Percentiles rank a stretch among this genome's conserved stretches.
phyloP scores from a whole-genome alignment of 2,888 invertebrate genomes.

The Steinernema hermaphroditum region DNA sequence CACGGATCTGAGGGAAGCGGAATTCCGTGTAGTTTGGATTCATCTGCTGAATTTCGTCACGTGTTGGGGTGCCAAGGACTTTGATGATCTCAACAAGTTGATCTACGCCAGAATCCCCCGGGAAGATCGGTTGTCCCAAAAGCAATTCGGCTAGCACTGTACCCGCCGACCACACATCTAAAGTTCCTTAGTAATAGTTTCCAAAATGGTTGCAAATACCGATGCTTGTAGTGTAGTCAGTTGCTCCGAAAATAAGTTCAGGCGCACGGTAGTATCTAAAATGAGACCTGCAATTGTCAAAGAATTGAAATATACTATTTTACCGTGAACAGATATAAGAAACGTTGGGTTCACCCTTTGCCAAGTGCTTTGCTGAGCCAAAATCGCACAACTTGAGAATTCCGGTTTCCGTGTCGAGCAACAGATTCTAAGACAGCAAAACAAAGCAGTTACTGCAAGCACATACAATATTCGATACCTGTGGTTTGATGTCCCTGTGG shows the following conservation, averaged over 20 bases:
- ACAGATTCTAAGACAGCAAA: too few species aligned
- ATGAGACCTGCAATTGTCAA: too few species aligned
- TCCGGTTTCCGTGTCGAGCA: constrained; percentile 94
- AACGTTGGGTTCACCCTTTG: constrained; percentile 74
- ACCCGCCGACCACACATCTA: constrained; percentile 71
- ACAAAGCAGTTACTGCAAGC: too few species aligned
- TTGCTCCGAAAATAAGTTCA: constrained; percentile 98
- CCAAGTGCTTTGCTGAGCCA: constrained; percentile 71
- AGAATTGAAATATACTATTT: too few species aligned
- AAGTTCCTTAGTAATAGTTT: constrained; percentile 31
- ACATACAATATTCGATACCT: too few species aligned
- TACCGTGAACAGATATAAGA: constrained; percentile 93
- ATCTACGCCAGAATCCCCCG: constrained; percentile 92
- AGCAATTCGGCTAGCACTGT: constrained; percentile 87
- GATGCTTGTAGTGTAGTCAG: constrained; percentile 82
- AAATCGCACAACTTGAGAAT: constrained; percentile 98
- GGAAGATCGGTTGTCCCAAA: constrained; percentile 96
- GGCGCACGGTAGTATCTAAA: constrained; percentile 81
- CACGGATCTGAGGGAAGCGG: constrained; percentile 99
- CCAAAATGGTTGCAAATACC: constrained; percentile 32
- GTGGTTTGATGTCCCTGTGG: constrained; percentile 99
- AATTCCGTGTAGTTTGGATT: constrained; percentile 99
- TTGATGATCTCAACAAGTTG: constrained; percentile 99
- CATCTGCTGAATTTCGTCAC: constrained; percentile 99
- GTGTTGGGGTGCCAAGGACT: constrained; percentile 94